phyloP scores from a whole-genome alignment of 2,797 vertebrate species.

The Fistularia tabacaria region DNA sequence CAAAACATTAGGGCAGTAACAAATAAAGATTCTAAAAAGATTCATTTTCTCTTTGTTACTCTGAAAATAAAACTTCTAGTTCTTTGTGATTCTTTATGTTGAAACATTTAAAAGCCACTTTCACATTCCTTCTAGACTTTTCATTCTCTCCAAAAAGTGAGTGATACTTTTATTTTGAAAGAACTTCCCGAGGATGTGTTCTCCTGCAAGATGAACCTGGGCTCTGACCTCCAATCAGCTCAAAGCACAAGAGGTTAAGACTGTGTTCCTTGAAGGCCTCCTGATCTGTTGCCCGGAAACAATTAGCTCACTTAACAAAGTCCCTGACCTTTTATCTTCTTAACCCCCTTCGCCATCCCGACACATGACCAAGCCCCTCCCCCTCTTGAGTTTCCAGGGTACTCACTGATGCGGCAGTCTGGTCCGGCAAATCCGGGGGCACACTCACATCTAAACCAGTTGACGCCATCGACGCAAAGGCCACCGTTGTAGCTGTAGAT shows the following conservation, averaged over 20 bases:
- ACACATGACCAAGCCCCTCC: conserved; percentile 20
- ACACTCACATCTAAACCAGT: conserved; percentile 96
- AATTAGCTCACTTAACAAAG: conserved; percentile 30
- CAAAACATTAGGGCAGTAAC: too few relatives aligned
- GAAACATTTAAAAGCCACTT: too few relatives aligned
- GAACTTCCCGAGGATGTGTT: conserved; percentile 36
- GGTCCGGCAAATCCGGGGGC: conserved; percentile 91
- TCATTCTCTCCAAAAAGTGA: background rate
- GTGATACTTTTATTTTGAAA: conserved; percentile 25
- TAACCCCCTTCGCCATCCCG: conserved; percentile 7
- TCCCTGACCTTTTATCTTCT: conserved; percentile 45
- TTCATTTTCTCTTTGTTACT: too few relatives aligned
- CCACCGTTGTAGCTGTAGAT: conserved; percentile 87
- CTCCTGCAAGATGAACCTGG: conserved; percentile 19
- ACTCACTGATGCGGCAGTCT: conserved; percentile 97
- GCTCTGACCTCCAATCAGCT: conserved; percentile 44
- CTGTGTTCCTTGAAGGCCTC: conserved; percentile 58
- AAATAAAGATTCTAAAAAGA: too few relatives aligned
- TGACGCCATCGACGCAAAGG: conserved; percentile 88
- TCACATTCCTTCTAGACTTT: too few relatives aligned
- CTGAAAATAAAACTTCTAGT: too few relatives aligned
- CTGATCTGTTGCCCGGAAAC: conserved; percentile 43
- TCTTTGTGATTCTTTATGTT: too few relatives aligned
- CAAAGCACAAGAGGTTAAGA: conserved; percentile 45
- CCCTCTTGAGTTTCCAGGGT: conserved; percentile 36